Evolutionary conservation across 2,888 invertebrate species (phyloP).

Genomic region (Protula sp.): DNA sequence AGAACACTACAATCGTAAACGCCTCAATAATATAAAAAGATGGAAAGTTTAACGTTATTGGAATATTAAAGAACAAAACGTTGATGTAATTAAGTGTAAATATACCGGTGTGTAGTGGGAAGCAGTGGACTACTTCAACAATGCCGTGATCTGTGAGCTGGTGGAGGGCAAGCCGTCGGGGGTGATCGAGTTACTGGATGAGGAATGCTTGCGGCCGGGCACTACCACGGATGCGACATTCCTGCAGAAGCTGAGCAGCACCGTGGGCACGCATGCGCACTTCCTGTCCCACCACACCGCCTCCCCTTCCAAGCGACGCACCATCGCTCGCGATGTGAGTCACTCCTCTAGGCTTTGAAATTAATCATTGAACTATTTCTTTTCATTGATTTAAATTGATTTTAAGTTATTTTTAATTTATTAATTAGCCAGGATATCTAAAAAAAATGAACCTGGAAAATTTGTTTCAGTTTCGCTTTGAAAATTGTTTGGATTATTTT

Average conservation of each 20-base stretch:
- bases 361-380: no score
- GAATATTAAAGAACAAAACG: no score
- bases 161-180: constrained; percentile 78
- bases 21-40: no score
- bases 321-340: constrained; percentile 73
- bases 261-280: constrained; percentile 71
- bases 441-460: not conserved
- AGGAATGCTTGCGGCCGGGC: constrained; percentile 86
- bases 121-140: constrained; percentile 82
- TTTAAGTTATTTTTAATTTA: not conserved
- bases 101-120: constrained; percentile 63
- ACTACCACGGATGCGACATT: constrained; percentile 78
- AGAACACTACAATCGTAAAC: no score
- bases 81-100: no score
- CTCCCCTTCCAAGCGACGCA: constrained; percentile 58
- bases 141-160: constrained; percentile 86
- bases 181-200: constrained; percentile 59
- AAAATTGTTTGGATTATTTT: no score
- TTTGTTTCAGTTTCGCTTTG: no score
- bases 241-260: constrained; percentile 71
- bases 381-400: no score
- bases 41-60: no score
- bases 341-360: no score
- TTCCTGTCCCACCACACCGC: constrained; percentile 69
- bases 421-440: not conserved